Conservation (phyloP, 2,888 invertebrate genomes). For the Panorpa germanica region DNA sequence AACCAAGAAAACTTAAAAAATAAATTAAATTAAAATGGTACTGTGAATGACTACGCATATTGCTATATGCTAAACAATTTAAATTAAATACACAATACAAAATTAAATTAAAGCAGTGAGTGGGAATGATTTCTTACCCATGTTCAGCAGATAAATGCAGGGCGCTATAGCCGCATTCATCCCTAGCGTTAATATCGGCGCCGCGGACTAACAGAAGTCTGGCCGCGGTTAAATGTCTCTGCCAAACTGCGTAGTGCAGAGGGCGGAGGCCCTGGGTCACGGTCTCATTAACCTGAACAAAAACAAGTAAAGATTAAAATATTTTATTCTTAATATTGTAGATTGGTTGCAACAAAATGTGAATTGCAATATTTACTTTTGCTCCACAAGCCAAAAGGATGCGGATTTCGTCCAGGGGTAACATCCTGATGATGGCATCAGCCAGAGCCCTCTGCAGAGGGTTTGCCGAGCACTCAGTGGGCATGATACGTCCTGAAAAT, state of each 20-base stretch:
- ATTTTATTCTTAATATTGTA: background rate
- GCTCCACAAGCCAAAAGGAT: constrained; percentile 76
- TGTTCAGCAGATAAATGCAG: constrained; percentile 81
- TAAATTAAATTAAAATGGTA: no score
- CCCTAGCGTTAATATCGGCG: constrained; percentile 62
- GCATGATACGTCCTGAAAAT: no score
- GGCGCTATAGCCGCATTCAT: constrained; percentile 83
- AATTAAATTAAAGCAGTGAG: no score
- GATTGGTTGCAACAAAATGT: constrained; percentile 1
- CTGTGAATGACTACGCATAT: no score
- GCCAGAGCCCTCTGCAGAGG: constrained; percentile 71
- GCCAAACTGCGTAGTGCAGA: constrained; percentile 85
- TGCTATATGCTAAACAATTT: no score
- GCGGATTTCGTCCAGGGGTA: constrained; percentile 69
- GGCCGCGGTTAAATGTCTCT: constrained; percentile 62
- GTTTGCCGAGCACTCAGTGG: constrained; percentile 50
- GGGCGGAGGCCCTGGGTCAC: constrained; percentile 77
- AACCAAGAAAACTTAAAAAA: no score
- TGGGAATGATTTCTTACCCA: no score
- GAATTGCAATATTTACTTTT: constrained; percentile 23
- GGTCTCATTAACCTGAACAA: constrained; percentile 41
- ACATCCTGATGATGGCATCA: constrained; percentile 77
- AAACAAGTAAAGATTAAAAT: constrained; percentile 6
- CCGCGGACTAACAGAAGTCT: constrained; percentile 63
- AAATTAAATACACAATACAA: no score